Evolutionary conservation across 2,888 invertebrate species (phyloP).

Genomic region (Agrenia bidenticulata): DNA sequence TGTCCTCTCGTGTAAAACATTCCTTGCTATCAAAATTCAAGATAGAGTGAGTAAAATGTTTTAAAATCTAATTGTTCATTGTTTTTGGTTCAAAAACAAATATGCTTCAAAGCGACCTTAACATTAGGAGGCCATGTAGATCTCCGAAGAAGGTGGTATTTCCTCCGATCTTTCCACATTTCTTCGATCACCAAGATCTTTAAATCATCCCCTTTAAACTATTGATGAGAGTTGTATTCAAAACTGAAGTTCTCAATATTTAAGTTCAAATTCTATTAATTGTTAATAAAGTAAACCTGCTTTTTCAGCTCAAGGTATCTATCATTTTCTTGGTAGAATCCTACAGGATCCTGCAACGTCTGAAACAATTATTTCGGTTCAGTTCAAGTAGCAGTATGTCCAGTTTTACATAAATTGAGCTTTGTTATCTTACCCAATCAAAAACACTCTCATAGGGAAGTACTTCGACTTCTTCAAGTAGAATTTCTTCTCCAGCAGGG

Average conservation of each 20-base stretch:
- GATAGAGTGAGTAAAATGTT: too few relatives aligned
- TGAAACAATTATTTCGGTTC: too few relatives aligned
- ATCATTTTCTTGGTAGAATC: conserved; percentile 6
- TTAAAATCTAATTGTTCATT: too few relatives aligned
- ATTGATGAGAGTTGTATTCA: too few relatives aligned
- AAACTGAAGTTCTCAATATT: not conserved
- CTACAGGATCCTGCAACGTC: conserved; percentile 6
- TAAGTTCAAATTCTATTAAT: not conserved
- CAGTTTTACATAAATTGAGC: too few relatives aligned
- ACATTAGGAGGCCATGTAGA: conserved; percentile 15
- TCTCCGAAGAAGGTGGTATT: conserved; percentile 12
- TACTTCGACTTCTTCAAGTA: conserved; percentile 12
- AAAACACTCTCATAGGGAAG: conserved; percentile 15
- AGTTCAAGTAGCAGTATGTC: too few relatives aligned
- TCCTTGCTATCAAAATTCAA: not conserved
- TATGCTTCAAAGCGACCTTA: not conserved
- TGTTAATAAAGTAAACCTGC: not conserved
- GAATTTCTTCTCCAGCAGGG: too few relatives aligned
- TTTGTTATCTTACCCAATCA: conserved; percentile 13
- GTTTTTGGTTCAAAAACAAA: too few relatives aligned
- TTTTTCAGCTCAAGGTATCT: not conserved
- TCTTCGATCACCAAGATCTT: not conserved
- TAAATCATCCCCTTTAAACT: not conserved
- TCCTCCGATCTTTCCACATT: conserved; percentile 13
- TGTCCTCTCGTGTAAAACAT: conserved; percentile 9